Evolutionary conservation across 2,888 invertebrate species (phyloP), one percentile per base, ranked within the genome.

Genomic region (Pocota personata): DNA sequence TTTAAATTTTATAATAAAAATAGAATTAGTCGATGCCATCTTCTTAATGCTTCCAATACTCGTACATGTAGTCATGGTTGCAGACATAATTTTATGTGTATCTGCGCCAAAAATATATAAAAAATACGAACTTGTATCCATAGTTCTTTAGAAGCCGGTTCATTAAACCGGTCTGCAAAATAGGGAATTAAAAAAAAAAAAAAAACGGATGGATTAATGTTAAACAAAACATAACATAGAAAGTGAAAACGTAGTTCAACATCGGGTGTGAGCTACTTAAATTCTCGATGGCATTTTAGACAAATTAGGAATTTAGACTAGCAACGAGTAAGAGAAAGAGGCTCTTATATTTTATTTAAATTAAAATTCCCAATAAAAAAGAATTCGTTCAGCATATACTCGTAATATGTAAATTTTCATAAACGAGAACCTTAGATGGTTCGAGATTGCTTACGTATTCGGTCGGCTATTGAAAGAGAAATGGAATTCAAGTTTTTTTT

Each of bases 21-120:
- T 27, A 43, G 24, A 19, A 14, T 27, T 27, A 71, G n/a, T 43
- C 71, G 48, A 43, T 58, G 32, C 58, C 48, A 72, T 58, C 58
- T 21, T 72, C 46, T 37, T 27, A 58, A 16, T 43, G 27, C 43
- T 27, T 10, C 2, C 19, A 40, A n/a, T n/a, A n/a, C n/a, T n/a
- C n/a, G n/a, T n/a, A n/a, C n/a, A n/a, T n/a, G n/a, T 52, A 21
- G 52, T 72, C 71, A 58, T 58, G 21, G 30, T n/a, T 48, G 58
- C 71, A 58, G 48, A 72, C 73, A 73, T 60, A 73, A 73, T 62
- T 73, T 60, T 40, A 73, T 60, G 55, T 66, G 35, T 48, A 50
- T 57, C 55, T 46, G 48, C 35, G 57, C 75, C 57, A 66, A 76
- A 52, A 76, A 48, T 35, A 48, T 24, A 62, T n/a, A n/a, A n/a